phyloP scores from a whole-genome alignment of 2,113 vertebrate species.

The Ginglymostoma cirratum region DNA sequence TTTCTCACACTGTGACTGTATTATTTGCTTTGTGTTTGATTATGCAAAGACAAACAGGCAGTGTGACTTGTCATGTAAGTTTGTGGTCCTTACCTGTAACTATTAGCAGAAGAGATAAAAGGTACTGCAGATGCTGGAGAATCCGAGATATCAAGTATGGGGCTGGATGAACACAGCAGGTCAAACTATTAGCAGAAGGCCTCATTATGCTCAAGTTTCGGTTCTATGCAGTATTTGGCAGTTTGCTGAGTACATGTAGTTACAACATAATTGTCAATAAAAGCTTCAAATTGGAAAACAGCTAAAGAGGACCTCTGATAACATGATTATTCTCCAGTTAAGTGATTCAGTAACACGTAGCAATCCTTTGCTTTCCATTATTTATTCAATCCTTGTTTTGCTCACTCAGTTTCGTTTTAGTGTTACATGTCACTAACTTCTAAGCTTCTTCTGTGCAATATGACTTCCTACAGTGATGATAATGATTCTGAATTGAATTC shows the following conservation, averaged over 20 bases:
- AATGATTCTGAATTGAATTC: neutral
- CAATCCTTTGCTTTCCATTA: neutral
- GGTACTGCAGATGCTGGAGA: too few species aligned
- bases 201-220: neutral
- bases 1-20: neutral
- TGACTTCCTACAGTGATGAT: neutral
- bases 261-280: constrained; percentile 4
- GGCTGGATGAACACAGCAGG: too few species aligned
- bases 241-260: neutral
- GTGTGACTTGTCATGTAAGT: neutral
- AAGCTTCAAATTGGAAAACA: neutral
- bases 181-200: neutral
- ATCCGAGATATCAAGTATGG: too few species aligned
- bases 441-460: neutral
- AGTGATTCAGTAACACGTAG: neutral
- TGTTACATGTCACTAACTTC: neutral
- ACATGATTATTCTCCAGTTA: neutral
- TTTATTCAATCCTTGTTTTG: neutral
- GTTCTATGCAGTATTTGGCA: neutral
- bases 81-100: neutral
- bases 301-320: neutral
- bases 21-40: constrained; percentile 17
- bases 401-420: neutral
- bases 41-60: constrained; percentile 11
- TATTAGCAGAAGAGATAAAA: neutral